phyloP scores from a whole-genome alignment of 2,797 vertebrate species.

The Tadarida brasiliensis region DNA sequence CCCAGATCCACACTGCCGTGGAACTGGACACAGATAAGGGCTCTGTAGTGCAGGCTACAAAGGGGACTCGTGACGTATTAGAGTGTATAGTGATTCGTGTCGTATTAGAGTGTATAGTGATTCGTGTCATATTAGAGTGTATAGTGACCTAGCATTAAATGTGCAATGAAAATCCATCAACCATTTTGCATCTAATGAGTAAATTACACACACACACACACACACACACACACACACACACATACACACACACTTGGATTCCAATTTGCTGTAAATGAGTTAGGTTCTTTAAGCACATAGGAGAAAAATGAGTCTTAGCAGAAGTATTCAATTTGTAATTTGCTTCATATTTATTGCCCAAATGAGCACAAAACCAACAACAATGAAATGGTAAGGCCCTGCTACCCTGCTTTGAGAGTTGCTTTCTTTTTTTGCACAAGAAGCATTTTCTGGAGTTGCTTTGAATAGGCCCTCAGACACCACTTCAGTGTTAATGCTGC shows the following conservation, averaged over 20 bases:
- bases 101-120: neutral
- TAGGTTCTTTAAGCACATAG: slow-evolving; percentile 23
- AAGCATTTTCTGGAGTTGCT: slow-evolving; percentile 73
- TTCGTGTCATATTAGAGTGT: neutral
- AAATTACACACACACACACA: neutral
- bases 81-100: neutral
- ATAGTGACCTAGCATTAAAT: no score
- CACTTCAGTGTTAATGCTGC: slow-evolving; percentile 69
- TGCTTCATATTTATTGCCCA: slow-evolving; percentile 67
- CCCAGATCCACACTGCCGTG: neutral
- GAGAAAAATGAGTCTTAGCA: slow-evolving; percentile 13
- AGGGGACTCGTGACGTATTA: neutral
- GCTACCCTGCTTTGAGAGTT: slow-evolving; percentile 56
- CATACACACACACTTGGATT: neutral
- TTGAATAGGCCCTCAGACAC: slow-evolving; percentile 70
- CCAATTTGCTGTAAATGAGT: slow-evolving; percentile 43
- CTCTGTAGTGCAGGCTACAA: neutral
- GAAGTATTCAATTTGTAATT: slow-evolving; percentile 53
- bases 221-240: neutral
- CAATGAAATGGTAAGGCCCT: slow-evolving; percentile 48
- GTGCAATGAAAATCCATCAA: neutral
- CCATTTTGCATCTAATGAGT: neutral
- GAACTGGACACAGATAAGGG: no score
- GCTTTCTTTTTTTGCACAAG: slow-evolving; percentile 50
- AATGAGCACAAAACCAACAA: slow-evolving; percentile 43